Evolutionary conservation across 1,140 invertebrate species (phyloP).

Genomic region (Meloidogyne chitwoodi): DNA sequence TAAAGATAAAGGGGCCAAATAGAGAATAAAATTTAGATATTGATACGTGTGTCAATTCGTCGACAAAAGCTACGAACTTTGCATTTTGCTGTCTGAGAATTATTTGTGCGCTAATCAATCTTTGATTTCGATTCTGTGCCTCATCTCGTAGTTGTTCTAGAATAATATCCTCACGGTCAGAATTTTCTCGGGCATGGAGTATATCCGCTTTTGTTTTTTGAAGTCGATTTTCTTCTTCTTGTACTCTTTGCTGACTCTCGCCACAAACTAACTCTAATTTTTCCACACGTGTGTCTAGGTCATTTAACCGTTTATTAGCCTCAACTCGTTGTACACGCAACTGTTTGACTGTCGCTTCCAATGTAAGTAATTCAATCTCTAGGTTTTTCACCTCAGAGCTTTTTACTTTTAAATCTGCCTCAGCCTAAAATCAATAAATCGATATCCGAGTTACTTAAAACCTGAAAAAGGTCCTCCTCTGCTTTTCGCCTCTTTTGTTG

Average conservation of each 20-base stretch:
- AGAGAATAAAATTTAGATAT: neutral
- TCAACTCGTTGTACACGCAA: constrained; percentile 93
- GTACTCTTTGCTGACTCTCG: constrained; percentile 23
- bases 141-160: constrained; percentile 20
- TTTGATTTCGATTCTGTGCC: neutral
- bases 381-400: constrained; percentile 47
- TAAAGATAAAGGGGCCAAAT: neutral
- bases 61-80: constrained; percentile 39
- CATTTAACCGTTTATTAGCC: constrained; percentile 85
- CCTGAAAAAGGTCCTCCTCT: constrained; percentile 42
- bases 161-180: constrained; percentile 7
- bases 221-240: constrained; percentile 37
- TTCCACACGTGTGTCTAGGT: constrained; percentile 69
- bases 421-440: constrained; percentile 27
- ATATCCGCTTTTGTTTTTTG: constrained; percentile 32
- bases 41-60: constrained; percentile 30
- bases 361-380: constrained; percentile 67
- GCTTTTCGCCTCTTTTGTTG: constrained; percentile 39
- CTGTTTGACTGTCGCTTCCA: constrained; percentile 87
- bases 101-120: neutral
- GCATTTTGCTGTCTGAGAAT: constrained; percentile 15
- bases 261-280: constrained; percentile 68
- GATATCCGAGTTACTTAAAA: neutral
- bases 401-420: constrained; percentile 46
- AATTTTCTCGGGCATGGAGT: constrained; percentile 35